phyloP scores from a whole-genome alignment of 2,888 invertebrate species.

The Axea sp. region DNA sequence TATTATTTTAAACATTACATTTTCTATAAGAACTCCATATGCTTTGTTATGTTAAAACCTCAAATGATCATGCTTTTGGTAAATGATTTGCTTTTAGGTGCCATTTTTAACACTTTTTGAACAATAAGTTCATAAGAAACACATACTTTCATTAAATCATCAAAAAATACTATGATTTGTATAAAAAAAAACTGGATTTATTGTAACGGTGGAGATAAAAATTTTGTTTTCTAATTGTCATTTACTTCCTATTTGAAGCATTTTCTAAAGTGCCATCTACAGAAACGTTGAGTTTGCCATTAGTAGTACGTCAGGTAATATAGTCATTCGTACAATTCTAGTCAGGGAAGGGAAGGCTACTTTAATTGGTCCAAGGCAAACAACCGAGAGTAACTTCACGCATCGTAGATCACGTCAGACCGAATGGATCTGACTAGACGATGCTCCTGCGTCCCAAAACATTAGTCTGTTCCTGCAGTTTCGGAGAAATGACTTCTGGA shows the following conservation, averaged over 20 bases:
- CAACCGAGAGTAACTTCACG: slow-evolving; percentile 66
- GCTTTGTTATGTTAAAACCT: too few species aligned
- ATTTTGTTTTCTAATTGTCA: slow-evolving; percentile 10
- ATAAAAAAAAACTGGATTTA: too few species aligned
- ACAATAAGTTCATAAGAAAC: too few species aligned
- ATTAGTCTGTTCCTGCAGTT: slow-evolving; percentile 21
- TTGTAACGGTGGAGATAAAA: too few species aligned
- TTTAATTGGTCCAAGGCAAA: slow-evolving; percentile 67
- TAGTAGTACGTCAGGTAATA: slow-evolving; percentile 40
- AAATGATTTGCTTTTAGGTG: too few species aligned
- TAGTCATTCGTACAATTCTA: slow-evolving; percentile 26
- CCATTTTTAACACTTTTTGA: too few species aligned
- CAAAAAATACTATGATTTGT: too few species aligned
- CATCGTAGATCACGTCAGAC: slow-evolving; percentile 63
- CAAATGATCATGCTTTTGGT: too few species aligned
- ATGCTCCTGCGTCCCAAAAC: slow-evolving; percentile 28
- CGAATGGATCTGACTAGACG: slow-evolving; percentile 46
- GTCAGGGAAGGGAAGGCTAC: slow-evolving; percentile 37
- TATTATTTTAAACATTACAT: too few species aligned
- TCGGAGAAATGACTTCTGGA: slow-evolving; percentile 35
- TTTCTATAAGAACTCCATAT: too few species aligned
- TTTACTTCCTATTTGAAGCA: slow-evolving; percentile 26
- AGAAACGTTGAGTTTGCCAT: slow-evolving; percentile 25
- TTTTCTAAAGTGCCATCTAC: slow-evolving; percentile 38
- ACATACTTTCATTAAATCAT: too few species aligned